phyloP scores from a whole-genome alignment of 2,888 invertebrate genomes.

The Cosmorhoe ocellata region DNA sequence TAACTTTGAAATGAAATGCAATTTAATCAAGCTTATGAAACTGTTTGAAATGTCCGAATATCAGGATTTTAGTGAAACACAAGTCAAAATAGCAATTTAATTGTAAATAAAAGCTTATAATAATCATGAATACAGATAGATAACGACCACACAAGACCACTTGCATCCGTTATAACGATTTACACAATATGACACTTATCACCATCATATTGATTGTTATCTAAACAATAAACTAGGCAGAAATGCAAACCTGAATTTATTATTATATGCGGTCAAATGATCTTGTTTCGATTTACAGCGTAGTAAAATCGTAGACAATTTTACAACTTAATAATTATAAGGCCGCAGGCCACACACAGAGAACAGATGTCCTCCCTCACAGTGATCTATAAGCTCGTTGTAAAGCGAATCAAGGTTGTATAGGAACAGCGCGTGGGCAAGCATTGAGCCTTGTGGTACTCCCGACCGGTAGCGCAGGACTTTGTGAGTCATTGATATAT shows the following conservation, averaged over 20 bases:
- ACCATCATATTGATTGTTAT: constrained; percentile 31
- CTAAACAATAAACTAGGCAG: constrained; percentile 38
- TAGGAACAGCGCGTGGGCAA: constrained; percentile 52
- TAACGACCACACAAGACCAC: constrained; percentile 18
- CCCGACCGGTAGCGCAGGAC: constrained; percentile 52
- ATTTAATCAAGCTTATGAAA: constrained; percentile 1
- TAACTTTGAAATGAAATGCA: constrained; percentile 1
- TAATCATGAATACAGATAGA: constrained; percentile 3
- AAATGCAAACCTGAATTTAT: constrained; percentile 40
- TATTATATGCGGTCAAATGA: constrained; percentile 40
- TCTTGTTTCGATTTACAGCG: constrained; percentile 40
- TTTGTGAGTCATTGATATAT: constrained; percentile 40
- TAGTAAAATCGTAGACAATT: constrained; percentile 45
- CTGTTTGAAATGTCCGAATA: not conserved
- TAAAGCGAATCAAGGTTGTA: constrained; percentile 37
- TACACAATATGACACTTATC: constrained; percentile 24
- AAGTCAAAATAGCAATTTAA: constrained; percentile 11
- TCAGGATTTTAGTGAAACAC: not conserved
- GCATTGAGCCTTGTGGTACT: constrained; percentile 52
- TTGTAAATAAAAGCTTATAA: constrained; percentile 2
- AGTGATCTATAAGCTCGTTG: constrained; percentile 48
- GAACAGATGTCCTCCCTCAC: constrained; percentile 57
- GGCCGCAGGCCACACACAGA: constrained; percentile 55
- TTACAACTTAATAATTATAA: constrained; percentile 56
- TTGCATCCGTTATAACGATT: constrained; percentile 19